Evolutionary conservation across 2,888 invertebrate species (phyloP).

Genomic region (Hoplodrina ambigua): DNA sequence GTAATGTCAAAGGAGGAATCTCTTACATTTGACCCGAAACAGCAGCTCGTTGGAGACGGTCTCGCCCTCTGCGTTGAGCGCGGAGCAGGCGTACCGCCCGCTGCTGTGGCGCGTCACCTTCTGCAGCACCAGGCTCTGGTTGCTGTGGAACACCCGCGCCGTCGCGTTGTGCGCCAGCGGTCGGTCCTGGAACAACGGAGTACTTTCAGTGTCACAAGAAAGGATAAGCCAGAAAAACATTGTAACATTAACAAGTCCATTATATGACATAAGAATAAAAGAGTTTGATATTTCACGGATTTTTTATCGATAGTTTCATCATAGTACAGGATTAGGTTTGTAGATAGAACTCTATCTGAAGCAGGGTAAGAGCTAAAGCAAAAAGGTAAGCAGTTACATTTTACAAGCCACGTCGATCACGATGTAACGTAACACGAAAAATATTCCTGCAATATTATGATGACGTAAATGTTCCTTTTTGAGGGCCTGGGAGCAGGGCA

Average conservation of each 20-base stretch:
- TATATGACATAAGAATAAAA: not conserved
- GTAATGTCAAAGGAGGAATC: slow-evolving; percentile 77
- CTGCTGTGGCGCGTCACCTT: slow-evolving; percentile 96
- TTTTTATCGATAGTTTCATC: too few relatives aligned
- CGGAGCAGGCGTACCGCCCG: slow-evolving; percentile 96
- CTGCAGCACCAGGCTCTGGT: slow-evolving; percentile 97
- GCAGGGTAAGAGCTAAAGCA: slow-evolving; percentile 30
- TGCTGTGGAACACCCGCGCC: slow-evolving; percentile 96
- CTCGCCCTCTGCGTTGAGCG: slow-evolving; percentile 96
- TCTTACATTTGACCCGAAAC: slow-evolving; percentile 96
- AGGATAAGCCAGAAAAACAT: not conserved
- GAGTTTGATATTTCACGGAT: not conserved
- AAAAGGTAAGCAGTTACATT: slow-evolving; percentile 42
- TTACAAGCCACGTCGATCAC: slow-evolving; percentile 48
- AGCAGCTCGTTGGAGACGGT: slow-evolving; percentile 96
- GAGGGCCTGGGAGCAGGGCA: slow-evolving; percentile 46
- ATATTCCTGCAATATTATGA: slow-evolving; percentile 62
- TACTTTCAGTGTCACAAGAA: not conserved
- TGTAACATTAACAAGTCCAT: not conserved
- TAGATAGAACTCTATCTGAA: slow-evolving; percentile 15
- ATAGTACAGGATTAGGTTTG: slow-evolving; percentile 1
- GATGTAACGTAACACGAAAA: slow-evolving; percentile 51
- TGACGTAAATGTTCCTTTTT: slow-evolving; percentile 62
- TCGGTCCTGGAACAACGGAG: slow-evolving; percentile 90
- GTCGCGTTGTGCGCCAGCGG: slow-evolving; percentile 96